phyloP scores from a whole-genome alignment of 2,113 vertebrate genomes.

The Saccopteryx leptura region DNA sequence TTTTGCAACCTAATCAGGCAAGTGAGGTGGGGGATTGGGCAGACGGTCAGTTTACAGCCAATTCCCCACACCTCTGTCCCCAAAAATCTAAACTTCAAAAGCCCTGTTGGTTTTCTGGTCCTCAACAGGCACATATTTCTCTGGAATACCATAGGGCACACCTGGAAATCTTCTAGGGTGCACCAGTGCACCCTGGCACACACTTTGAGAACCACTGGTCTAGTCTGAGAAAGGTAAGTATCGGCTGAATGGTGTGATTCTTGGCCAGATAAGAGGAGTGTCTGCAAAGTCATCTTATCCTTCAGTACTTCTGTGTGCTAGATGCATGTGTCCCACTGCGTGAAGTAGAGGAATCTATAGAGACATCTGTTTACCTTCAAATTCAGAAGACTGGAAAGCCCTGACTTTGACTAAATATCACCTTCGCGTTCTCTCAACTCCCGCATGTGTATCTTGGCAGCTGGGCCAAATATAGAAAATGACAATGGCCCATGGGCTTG shows the following conservation, averaged over 20 bases:
- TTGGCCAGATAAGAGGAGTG: background rate
- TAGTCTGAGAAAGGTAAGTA: background rate
- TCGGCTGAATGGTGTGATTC: background rate
- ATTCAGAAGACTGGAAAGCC: constrained; percentile 40
- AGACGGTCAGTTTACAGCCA: too few species aligned
- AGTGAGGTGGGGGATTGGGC: too few species aligned
- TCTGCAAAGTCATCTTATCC: background rate
- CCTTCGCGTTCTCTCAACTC: background rate
- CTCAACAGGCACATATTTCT: too few species aligned
- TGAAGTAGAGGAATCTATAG: background rate
- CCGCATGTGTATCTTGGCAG: constrained; percentile 34
- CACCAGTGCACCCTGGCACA: too few species aligned
- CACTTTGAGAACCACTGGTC: too few species aligned
- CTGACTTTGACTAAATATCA: constrained; percentile 65
- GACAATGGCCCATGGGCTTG: background rate
- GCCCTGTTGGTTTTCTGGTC: too few species aligned
- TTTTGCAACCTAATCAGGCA: too few species aligned
- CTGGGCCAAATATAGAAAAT: constrained; percentile 39
- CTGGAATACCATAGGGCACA: too few species aligned
- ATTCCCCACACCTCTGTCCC: too few species aligned
- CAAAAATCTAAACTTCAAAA: too few species aligned
- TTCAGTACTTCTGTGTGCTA: background rate
- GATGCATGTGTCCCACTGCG: background rate
- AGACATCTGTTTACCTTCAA: constrained; percentile 61
- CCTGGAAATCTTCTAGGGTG: too few species aligned